Evolutionary conservation across 2,888 invertebrate species (phyloP).

Genomic region (Leptopilina drosophilae): DNA sequence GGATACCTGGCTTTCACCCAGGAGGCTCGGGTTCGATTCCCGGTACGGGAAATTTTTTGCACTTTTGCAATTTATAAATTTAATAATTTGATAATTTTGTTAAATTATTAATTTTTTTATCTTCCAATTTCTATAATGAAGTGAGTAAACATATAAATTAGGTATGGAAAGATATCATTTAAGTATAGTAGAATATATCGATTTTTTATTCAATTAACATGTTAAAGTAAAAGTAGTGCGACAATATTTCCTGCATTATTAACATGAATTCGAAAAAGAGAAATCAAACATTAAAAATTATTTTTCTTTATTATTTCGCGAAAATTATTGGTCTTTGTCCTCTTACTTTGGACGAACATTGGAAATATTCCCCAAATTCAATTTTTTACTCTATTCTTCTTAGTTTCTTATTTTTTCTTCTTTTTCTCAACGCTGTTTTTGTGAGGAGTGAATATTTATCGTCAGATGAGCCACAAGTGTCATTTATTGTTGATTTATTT

Average conservation of each 20-base stretch:
- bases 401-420: neutral
- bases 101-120: too few species aligned
- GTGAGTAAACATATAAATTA: too few species aligned
- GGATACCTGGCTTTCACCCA: constrained; percentile 82
- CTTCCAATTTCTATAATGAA: too few species aligned
- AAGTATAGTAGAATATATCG: too few species aligned
- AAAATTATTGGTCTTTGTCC: constrained; percentile 26
- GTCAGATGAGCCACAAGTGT: neutral
- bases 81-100: too few species aligned
- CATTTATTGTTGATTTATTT: neutral
- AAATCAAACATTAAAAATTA: neutral
- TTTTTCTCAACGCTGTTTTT: neutral
- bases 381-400: neutral
- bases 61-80: too few species aligned
- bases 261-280: neutral
- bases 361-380: neutral
- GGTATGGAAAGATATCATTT: too few species aligned
- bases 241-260: neutral
- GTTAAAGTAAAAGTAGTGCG: too few species aligned
- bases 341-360: neutral
- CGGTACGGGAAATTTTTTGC: constrained; percentile 79
- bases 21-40: constrained; percentile 82
- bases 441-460: neutral
- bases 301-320: constrained; percentile 3
- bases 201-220: too few species aligned